A percentile compares a stretch with the other conserved stretches of the same genome.
Evolutionary conservation across 2,888 invertebrate species (phyloP).

Genomic region (Chrysodeixis includens): DNA sequence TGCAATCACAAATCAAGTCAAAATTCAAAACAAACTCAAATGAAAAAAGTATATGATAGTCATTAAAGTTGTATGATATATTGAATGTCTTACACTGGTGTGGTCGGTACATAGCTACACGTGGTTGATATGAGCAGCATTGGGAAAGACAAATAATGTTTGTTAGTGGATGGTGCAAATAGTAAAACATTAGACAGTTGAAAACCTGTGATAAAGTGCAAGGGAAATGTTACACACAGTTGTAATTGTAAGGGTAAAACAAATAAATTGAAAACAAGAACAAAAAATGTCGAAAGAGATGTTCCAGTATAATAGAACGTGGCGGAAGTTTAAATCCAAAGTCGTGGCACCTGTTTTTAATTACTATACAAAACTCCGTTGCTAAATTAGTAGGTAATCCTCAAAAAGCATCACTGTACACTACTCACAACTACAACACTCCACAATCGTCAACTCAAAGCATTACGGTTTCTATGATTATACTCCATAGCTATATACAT

Average conservation of each 20-base stretch:
- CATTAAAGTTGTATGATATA: constrained; percentile 57
- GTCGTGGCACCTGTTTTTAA: constrained; percentile 42
- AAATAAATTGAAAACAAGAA: constrained; percentile 47
- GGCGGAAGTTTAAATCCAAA: constrained; percentile 27
- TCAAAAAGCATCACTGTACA: constrained; percentile 59
- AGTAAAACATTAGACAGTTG: constrained; percentile 45
- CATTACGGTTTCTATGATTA: constrained; percentile 50
- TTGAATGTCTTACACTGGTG: constrained; percentile 90
- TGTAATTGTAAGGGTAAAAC: constrained; percentile 45
- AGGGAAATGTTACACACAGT: constrained; percentile 50
- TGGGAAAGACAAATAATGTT: constrained; percentile 74
- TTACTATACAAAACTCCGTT: constrained; percentile 40
- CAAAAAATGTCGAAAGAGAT: constrained; percentile 82
- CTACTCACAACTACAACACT: constrained; percentile 60
- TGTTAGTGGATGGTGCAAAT: constrained; percentile 76
- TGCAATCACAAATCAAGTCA: constrained; percentile 40
- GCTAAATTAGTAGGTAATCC: constrained; percentile 35
- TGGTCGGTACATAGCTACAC: constrained; percentile 89
- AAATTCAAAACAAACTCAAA: constrained; percentile 55
- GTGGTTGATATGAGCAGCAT: constrained; percentile 86
- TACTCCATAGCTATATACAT: constrained; percentile 65
- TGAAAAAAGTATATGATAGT: constrained; percentile 42
- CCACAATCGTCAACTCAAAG: constrained; percentile 55
- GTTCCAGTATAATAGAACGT: constrained; percentile 76
- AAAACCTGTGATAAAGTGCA: constrained; percentile 47